Base-by-base conservation (phyloP, 2,888 invertebrate species). In the Limnephilus marmoratus region DNA sequence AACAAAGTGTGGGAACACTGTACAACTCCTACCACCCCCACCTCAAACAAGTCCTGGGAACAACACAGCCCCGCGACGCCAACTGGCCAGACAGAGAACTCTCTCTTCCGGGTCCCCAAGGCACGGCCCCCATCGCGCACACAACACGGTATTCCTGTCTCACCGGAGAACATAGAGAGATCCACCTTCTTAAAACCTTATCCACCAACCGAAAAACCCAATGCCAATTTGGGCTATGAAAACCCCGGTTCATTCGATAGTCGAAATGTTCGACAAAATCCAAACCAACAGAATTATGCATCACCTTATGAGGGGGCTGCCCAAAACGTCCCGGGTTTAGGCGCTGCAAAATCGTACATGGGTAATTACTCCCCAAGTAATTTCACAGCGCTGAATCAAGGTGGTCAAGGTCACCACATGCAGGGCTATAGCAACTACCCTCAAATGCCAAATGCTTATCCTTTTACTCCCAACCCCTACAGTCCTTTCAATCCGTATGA, bases 171-270 rank as follows among this genome's bases (percentile, higher is more conserved):
- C 24, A 91, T 96, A 85, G 96, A 96, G 94, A 95, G 96, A 93
- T 96, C 96, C 12, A 97, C 97, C 12, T 97, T 97, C 94, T 94
- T 97, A 29, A 97, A 97, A 94, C 97, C 97, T 0, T 97, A 96
- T 93, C 97, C 97, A 83, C 97, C 97, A 5, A 95, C 96, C 7
- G 96, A 96, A 81, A 95, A 95, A 94, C 95, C 95, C 11, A 95
- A 95, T 91, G 93, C 95, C 37, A 95, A 94, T 92, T 95, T 96
- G 94, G 95, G 96, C 1, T 96, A 95, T 93, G 96, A 96, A 88
- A 95, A 96, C 91, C 95, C 96, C 94, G 96, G 95, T 94, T 95
- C 96, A 12, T 96, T 96, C 91, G 96, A 96, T 90, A 95, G 94
- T 92, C 95, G 95, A 94, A 94, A 94, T 91, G 94, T 94, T 81